Percentiles rank a stretch among this genome's conserved stretches.
phyloP scores from a whole-genome alignment of 2,797 vertebrate genomes.

The Sebastes oblongus region DNA sequence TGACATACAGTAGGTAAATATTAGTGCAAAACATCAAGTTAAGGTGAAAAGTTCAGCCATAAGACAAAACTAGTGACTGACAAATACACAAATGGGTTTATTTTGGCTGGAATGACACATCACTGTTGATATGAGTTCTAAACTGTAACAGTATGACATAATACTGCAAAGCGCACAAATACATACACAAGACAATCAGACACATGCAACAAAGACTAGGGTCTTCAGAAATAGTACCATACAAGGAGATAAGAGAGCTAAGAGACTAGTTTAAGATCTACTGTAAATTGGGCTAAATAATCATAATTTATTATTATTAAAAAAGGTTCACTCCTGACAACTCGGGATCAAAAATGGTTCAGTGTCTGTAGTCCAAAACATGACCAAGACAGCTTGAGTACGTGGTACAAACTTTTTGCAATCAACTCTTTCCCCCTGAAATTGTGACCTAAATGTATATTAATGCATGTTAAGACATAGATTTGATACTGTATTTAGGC shows the following conservation, averaged over 20 bases:
- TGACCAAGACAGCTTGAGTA: background rate
- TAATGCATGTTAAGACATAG: background rate
- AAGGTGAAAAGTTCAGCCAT: background rate
- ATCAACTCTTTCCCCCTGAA: background rate
- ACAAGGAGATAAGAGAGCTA: constrained; percentile 38
- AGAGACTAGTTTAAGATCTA: constrained; percentile 43
- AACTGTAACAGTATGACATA: constrained; percentile 42
- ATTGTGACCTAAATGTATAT: background rate
- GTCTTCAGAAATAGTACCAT: constrained; percentile 53
- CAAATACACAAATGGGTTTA: constrained; percentile 65
- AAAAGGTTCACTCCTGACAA: background rate
- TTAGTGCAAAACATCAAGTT: background rate
- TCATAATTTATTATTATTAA: constrained; percentile 31
- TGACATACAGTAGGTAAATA: background rate
- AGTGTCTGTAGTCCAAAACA: background rate
- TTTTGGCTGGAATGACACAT: constrained; percentile 63
- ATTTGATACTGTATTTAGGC: background rate
- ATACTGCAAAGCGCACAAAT: constrained; percentile 40
- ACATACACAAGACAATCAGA: constrained; percentile 52
- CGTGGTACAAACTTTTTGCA: background rate
- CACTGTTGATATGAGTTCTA: constrained; percentile 34
- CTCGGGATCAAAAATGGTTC: background rate
- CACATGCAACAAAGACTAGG: constrained; percentile 65
- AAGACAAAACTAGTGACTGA: constrained; percentile 34
- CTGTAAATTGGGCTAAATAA: constrained; percentile 29